Conservation (phyloP, 2,888 invertebrate genomes). For the Agrochola lota region DNA sequence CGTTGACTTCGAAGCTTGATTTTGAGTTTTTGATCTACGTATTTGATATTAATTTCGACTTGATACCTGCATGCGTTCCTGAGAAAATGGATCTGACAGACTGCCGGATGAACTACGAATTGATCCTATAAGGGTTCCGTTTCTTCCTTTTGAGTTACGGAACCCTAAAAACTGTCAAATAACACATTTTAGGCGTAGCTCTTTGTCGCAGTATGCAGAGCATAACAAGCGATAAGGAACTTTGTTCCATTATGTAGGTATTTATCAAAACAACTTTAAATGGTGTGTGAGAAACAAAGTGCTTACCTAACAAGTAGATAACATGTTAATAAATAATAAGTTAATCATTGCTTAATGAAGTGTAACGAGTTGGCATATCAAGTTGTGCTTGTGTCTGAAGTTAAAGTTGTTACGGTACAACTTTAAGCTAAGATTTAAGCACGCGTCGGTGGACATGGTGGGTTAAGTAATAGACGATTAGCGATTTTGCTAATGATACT, state of each 20-base stretch:
- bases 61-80: too few relatives aligned
- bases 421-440: slow-evolving; percentile 70
- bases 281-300: slow-evolving; percentile 41
- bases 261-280: slow-evolving; percentile 25
- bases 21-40: too few relatives aligned
- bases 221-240: neutral
- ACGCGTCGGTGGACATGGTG: slow-evolving; percentile 57
- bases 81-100: too few relatives aligned
- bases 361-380: slow-evolving; percentile 68
- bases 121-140: too few relatives aligned
- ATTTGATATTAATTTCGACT: too few relatives aligned
- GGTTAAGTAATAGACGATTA: slow-evolving; percentile 37
- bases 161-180: too few relatives aligned
- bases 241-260: neutral
- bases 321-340: slow-evolving; percentile 45
- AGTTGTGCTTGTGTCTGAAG: slow-evolving; percentile 62
- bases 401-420: slow-evolving; percentile 73
- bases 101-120: too few relatives aligned
- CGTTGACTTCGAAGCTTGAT: too few relatives aligned
- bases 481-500: slow-evolving; percentile 19
- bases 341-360: slow-evolving; percentile 77
- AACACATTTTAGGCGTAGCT: too few relatives aligned
- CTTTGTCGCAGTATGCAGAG: neutral
- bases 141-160: too few relatives aligned
- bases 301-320: slow-evolving; percentile 15